phyloP scores from a whole-genome alignment of 2,888 invertebrate species.

The Mythimna albipuncta region DNA sequence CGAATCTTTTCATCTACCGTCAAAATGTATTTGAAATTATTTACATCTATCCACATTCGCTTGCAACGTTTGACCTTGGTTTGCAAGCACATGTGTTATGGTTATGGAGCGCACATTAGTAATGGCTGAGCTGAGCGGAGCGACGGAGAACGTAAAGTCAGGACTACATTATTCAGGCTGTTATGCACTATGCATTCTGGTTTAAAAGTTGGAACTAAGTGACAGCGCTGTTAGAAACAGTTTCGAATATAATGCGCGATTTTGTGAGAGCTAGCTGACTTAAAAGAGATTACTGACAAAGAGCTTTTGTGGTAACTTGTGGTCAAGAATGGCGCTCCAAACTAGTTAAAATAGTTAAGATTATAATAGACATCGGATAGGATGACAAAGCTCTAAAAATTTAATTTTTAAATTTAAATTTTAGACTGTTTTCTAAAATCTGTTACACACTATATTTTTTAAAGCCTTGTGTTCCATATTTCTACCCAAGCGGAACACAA shows the following conservation, averaged over 20 bases:
- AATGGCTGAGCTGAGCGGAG: constrained; percentile 46
- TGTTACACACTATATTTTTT: no score
- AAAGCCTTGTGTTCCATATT: no score
- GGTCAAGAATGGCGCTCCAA: background rate
- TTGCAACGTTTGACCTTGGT: constrained; percentile 40
- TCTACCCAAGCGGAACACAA: no score
- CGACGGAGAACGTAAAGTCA: constrained; percentile 6
- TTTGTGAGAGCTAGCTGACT: background rate
- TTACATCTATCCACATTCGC: constrained; percentile 28
- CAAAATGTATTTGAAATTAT: background rate
- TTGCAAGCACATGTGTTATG: constrained; percentile 22
- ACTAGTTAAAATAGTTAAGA: background rate
- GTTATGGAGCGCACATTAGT: constrained; percentile 50
- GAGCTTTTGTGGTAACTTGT: background rate
- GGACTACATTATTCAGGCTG: constrained; percentile 46
- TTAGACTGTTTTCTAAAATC: no score
- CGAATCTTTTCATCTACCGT: constrained; percentile 11
- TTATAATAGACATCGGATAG: background rate
- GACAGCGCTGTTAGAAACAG: constrained; percentile 23
- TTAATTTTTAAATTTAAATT: no score
- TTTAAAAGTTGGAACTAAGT: constrained; percentile 46
- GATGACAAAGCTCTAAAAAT: no score
- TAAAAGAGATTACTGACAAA: constrained; percentile 9
- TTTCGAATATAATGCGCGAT: constrained; percentile 9
- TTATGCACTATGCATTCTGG: constrained; percentile 32